phyloP scores from a whole-genome alignment of 2,113 vertebrate genomes.

The Pipa parva region DNA sequence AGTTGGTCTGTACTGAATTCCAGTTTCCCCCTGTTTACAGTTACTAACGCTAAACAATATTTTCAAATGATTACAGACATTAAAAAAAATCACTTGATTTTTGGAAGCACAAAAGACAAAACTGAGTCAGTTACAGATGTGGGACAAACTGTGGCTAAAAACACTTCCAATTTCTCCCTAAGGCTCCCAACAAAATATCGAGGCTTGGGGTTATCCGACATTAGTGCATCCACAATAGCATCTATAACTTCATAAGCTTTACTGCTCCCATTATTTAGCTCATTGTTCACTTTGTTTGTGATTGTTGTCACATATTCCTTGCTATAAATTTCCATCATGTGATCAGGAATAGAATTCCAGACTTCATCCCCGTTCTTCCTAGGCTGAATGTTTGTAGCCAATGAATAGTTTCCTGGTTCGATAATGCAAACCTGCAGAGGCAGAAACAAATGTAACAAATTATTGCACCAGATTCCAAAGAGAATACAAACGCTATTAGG shows the following conservation, averaged over 20 bases:
- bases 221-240: slow-evolving; percentile 67
- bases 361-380: slow-evolving; percentile 52
- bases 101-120: slow-evolving; percentile 22
- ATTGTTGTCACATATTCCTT: slow-evolving; percentile 57
- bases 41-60: too few relatives aligned
- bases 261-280: slow-evolving; percentile 51
- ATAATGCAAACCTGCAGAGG: slow-evolving; percentile 77
- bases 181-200: slow-evolving; percentile 60
- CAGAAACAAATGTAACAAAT: too few relatives aligned
- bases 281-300: slow-evolving; percentile 55
- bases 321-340: slow-evolving; percentile 57
- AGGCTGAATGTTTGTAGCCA: slow-evolving; percentile 65
- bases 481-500: too few relatives aligned
- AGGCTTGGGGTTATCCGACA: slow-evolving; percentile 50
- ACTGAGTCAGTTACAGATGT: slow-evolving; percentile 50
- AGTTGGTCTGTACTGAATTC: too few relatives aligned
- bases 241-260: slow-evolving; percentile 52
- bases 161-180: slow-evolving; percentile 49
- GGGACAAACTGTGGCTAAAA: slow-evolving; percentile 46
- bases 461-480: too few relatives aligned
- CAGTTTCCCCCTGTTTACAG: too few relatives aligned
- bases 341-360: slow-evolving; percentile 60
- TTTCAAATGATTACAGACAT: too few relatives aligned
- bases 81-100: too few relatives aligned
- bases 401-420: slow-evolving; percentile 71